Base-by-base conservation (phyloP, 2,797 vertebrate species). In the Champsocephalus esox region DNA sequence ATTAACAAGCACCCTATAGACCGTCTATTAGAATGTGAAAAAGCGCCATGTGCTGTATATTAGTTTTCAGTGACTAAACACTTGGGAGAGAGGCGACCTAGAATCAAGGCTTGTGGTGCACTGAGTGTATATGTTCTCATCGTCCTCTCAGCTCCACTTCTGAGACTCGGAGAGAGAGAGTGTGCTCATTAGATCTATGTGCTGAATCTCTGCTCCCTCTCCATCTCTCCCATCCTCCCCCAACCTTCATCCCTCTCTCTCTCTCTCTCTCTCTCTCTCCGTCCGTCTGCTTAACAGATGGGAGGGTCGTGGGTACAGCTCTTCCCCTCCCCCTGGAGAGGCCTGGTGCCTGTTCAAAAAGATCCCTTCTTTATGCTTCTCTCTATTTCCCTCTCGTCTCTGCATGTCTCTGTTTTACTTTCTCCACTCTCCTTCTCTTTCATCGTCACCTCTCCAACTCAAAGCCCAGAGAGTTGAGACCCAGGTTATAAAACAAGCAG, bases 241-340 rank as follows among this genome's bases (percentile, higher is more conserved):
- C 87, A 85, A 79, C 89, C 81, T 91, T 81, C 88, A 85, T 82
- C 58, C 65, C 79, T 70, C 66, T 48, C 54, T 57, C 50, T 17
- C 75, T 76, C 74, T 32, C 50, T 17, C 75, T 76, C 74, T 32
- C 52, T 57, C 76, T 63, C 77, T 66, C 79, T 79, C 73, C 41
- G 85, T 92, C 91, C 87, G 93, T 93, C 90, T 93, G 94, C 88
- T 94, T 93, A 96, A 87, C 93, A 94, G 90, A 96, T 95, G 89
- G 90, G 90, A 94, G 94, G 92, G 92, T 94, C 87, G 84, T 86
- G 88, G 89, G 91, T 89, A 89, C 82, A 91, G 86, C 92, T 89
- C 92, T 89, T 88, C 87, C 90, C 87, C 93, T 93, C 87, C 87
- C 85, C 91, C 88, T 84, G 84, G 92, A 95, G 87, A 95, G 94